Conservation (phyloP, 2,888 invertebrate species). For the Chrysolina oricalcia region DNA sequence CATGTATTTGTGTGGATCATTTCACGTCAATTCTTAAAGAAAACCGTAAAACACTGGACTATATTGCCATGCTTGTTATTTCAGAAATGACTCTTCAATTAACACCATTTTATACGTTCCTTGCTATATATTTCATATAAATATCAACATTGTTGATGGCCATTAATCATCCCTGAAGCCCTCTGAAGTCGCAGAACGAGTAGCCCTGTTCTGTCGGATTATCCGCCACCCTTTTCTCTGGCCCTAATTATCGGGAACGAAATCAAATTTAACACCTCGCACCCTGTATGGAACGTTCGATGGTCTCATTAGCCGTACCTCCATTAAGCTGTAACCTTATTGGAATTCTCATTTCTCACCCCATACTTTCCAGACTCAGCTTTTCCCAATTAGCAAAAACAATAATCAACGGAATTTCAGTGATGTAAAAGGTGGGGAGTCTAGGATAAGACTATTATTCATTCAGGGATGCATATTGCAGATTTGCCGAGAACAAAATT, state of each 20-base stretch:
- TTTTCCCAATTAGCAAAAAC: slow-evolving; percentile 25
- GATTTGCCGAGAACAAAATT: too few relatives aligned
- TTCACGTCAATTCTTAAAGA: too few relatives aligned
- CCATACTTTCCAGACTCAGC: slow-evolving; percentile 17
- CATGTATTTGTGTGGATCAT: too few relatives aligned
- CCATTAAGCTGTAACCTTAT: slow-evolving; percentile 20
- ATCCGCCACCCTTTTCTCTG: slow-evolving; percentile 7
- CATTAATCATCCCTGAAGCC: neutral
- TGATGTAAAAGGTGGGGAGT: neutral
- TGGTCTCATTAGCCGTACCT: slow-evolving; percentile 18
- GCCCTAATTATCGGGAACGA: slow-evolving; percentile 10
- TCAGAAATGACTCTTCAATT: neutral
- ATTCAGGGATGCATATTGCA: too few relatives aligned
- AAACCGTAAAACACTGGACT: too few relatives aligned
- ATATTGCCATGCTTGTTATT: too few relatives aligned
- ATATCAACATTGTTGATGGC: neutral
- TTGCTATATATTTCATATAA: neutral
- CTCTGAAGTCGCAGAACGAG: neutral
- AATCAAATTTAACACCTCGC: slow-evolving; percentile 21
- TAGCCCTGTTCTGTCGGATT: neutral
- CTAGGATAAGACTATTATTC: neutral
- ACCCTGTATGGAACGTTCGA: slow-evolving; percentile 13
- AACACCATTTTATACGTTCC: neutral
- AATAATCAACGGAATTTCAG: slow-evolving; percentile 17
- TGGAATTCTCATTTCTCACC: slow-evolving; percentile 22